These are phyloP conservation scores for Dryoscopus gambensis DNA, from an alignment of 2,113 vertebrate genomes.

Conservation along the genomic window DNA sequence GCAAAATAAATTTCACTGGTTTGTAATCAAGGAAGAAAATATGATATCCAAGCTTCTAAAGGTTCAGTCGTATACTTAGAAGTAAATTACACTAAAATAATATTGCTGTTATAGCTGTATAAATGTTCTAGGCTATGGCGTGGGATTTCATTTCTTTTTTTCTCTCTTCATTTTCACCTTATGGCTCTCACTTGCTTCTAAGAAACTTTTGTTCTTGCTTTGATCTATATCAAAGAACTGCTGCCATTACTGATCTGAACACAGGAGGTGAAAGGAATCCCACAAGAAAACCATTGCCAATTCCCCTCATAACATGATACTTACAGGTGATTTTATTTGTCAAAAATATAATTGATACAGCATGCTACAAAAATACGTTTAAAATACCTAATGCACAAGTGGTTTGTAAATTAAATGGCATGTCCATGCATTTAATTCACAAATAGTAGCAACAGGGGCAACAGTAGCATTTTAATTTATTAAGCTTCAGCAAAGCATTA, in stretches of 20 bases:
- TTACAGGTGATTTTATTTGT: background rate
- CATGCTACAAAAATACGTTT: background rate
- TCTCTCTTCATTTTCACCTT: background rate
- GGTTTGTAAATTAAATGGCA: background rate
- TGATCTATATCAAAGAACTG: constrained; percentile 38
- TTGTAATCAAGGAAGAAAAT: constrained; percentile 13
- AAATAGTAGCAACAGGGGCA: background rate
- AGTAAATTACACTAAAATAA: background rate
- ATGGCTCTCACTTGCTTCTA: background rate
- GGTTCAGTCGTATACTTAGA: background rate
- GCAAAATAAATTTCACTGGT: background rate
- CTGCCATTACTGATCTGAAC: background rate
- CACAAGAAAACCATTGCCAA: background rate
- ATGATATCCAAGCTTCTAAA: background rate
- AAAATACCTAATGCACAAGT: background rate
- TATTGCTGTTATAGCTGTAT: background rate
- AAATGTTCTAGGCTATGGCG: background rate
- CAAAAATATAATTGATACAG: background rate
- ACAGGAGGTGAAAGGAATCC: background rate
- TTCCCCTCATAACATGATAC: background rate
- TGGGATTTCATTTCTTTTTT: background rate
- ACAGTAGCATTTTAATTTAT: background rate
- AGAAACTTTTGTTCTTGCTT: constrained; percentile 16
- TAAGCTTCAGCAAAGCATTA: constrained; percentile 1
- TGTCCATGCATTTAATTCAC: background rate